These are phyloP conservation scores for Calephelis nemesis DNA, from an alignment of 1,140 invertebrate species.

Conservation along the genomic window DNA sequence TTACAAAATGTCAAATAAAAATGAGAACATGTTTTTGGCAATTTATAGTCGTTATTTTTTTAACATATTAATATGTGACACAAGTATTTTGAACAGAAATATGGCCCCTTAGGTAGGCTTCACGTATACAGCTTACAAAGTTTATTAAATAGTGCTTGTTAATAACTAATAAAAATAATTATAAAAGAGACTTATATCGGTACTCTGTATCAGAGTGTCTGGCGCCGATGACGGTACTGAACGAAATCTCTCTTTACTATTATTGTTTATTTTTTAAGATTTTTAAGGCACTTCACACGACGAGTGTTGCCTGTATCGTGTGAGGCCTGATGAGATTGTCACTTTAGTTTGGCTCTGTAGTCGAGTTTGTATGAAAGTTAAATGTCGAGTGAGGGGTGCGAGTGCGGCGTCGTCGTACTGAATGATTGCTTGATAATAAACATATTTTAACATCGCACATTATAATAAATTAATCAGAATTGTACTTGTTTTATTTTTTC, in stretches of 20 bases:
- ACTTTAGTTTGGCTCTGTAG: slow-evolving; percentile 47
- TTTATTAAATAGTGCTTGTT: slow-evolving; percentile 70
- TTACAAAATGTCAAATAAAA: background rate
- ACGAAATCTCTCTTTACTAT: slow-evolving; percentile 49
- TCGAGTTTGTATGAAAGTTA: slow-evolving; percentile 55
- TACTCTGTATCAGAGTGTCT: slow-evolving; percentile 72
- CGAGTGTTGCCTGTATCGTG: background rate
- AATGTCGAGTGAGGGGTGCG: slow-evolving; percentile 46
- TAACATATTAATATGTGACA: background rate
- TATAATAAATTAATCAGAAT: slow-evolving; percentile 79
- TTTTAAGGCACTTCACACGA: slow-evolving; percentile 17
- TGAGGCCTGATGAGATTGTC: slow-evolving; percentile 34
- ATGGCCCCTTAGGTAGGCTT: slow-evolving; percentile 23
- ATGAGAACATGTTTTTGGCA: no score
- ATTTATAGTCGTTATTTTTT: background rate
- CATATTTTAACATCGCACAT: slow-evolving; percentile 79
- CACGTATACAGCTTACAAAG: slow-evolving; percentile 53
- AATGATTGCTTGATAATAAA: slow-evolving; percentile 76
- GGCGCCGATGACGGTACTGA: slow-evolving; percentile 44
- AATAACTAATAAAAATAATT: slow-evolving; percentile 46
- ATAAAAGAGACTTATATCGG: slow-evolving; percentile 45
- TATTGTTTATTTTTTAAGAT: slow-evolving; percentile 35
- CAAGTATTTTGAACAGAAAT: background rate
- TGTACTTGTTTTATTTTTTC: slow-evolving; percentile 47
- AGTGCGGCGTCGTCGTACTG: slow-evolving; percentile 46